phyloP scores from a whole-genome alignment of 1,140 invertebrate genomes.

The Nomia melanderi region DNA sequence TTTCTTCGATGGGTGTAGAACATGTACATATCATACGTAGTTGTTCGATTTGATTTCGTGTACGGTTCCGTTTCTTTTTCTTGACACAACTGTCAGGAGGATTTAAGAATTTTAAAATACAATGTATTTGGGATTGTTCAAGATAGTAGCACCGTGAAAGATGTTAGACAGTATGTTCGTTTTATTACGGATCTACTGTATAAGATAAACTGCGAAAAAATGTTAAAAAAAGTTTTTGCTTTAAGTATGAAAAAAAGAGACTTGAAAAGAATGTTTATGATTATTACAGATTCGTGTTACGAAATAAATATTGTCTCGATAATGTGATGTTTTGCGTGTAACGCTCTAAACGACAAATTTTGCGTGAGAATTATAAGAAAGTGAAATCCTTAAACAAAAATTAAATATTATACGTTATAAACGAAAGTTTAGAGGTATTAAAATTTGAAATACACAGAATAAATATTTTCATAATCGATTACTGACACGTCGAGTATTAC shows the following conservation, averaged over 20 bases:
- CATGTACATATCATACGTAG: not conserved
- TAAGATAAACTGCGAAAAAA: not conserved
- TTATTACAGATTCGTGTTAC: not conserved
- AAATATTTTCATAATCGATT: constrained; percentile 25
- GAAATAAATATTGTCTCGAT: constrained; percentile 6
- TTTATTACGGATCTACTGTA: no score
- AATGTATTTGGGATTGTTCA: constrained; percentile 2
- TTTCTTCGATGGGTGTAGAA: not conserved
- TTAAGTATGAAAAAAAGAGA: not conserved
- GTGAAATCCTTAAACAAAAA: constrained; percentile 6
- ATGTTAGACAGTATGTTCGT: no score
- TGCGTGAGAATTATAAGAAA: constrained; percentile 20
- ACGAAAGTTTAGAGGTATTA: not conserved
- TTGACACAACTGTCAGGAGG: not conserved
- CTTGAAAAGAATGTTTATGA: not conserved
- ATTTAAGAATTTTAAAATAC: not conserved
- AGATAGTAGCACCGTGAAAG: not conserved
- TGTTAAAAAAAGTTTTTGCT: not conserved
- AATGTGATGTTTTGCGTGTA: not conserved
- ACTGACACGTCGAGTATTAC: not conserved
- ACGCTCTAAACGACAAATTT: not conserved
- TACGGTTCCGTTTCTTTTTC: not conserved
- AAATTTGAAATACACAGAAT: not conserved
- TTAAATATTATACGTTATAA: not conserved
- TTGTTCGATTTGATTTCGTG: not conserved